Conservation (phyloP, 2,797 vertebrate species). For the Spea hammondii region DNA sequence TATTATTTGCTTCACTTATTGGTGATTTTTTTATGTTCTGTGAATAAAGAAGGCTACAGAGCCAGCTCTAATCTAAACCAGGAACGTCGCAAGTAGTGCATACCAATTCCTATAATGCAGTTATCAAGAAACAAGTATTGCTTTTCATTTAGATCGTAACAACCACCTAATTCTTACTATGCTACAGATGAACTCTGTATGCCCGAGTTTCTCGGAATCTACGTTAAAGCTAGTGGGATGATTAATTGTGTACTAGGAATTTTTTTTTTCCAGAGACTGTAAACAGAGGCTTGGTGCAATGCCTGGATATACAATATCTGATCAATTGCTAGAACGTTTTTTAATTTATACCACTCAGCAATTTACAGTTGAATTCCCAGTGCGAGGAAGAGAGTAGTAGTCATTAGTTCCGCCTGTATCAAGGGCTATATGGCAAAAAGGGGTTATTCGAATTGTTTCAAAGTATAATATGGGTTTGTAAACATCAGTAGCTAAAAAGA, state of each 20-base stretch:
- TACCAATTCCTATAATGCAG: neutral
- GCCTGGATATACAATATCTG: neutral
- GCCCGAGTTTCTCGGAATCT: neutral
- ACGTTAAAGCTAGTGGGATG: neutral
- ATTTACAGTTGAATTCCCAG: too few relatives aligned
- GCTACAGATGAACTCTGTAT: neutral
- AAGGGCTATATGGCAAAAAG: too few relatives aligned
- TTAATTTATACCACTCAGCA: too few relatives aligned
- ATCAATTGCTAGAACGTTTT: neutral
- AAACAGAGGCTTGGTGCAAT: neutral
- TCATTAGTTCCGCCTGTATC: too few relatives aligned
- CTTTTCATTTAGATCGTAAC: neutral
- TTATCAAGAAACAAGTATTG: slow-evolving; percentile 1
- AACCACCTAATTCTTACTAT: neutral
- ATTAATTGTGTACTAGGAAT: neutral
- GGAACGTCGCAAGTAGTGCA: neutral
- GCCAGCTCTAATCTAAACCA: slow-evolving; percentile 1
- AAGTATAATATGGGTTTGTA: too few relatives aligned
- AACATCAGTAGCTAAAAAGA: too few relatives aligned
- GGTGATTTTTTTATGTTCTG: slow-evolving; percentile 1
- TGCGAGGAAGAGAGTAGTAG: too few relatives aligned
- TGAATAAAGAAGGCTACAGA: neutral
- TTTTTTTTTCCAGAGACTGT: neutral
- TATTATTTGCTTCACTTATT: neutral
- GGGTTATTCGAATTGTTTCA: too few relatives aligned